Conservation (phyloP, 2,888 invertebrate genomes). For the Apamea crenata region DNA sequence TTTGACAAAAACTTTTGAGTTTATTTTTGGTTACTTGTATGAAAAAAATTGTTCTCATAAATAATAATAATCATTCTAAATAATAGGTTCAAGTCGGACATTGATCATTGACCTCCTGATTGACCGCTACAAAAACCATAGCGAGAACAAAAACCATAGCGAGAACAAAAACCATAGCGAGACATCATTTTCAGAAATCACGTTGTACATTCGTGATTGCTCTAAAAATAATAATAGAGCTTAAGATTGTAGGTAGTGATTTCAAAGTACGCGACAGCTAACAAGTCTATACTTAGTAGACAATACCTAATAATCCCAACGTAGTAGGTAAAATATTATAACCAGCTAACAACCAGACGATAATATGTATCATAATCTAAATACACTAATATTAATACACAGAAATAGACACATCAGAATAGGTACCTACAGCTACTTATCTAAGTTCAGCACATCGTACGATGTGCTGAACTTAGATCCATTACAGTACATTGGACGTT, state of each 20-base stretch:
- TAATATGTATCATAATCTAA: conserved; percentile 9
- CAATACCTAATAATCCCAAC: not conserved
- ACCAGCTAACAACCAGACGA: not conserved
- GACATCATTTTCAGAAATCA: conserved; percentile 1
- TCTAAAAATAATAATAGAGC: not conserved
- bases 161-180: not conserved
- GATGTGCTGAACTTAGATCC: not conserved
- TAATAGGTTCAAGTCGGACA: not conserved
- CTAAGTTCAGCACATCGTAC: conserved; percentile 19
- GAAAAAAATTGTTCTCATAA: not conserved
- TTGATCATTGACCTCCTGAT: conserved; percentile 13
- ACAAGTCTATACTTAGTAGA: conserved; percentile 10
- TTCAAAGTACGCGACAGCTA: not conserved
- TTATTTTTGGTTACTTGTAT: not conserved
- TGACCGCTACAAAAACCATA: conserved; percentile 7
- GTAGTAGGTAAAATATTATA: conserved; percentile 6
- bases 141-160: too few species aligned
- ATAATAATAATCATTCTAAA: not conserved
- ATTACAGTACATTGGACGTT: conserved; percentile 19
- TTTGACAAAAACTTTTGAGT: not conserved
- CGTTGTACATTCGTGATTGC: not conserved
- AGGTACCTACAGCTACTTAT: conserved; percentile 19
- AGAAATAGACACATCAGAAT: not conserved
- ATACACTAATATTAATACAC: not conserved
- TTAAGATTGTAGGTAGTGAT: not conserved